Base-by-base conservation (phyloP, 1,140 invertebrate species). In the Diorhabda sublineata region DNA sequence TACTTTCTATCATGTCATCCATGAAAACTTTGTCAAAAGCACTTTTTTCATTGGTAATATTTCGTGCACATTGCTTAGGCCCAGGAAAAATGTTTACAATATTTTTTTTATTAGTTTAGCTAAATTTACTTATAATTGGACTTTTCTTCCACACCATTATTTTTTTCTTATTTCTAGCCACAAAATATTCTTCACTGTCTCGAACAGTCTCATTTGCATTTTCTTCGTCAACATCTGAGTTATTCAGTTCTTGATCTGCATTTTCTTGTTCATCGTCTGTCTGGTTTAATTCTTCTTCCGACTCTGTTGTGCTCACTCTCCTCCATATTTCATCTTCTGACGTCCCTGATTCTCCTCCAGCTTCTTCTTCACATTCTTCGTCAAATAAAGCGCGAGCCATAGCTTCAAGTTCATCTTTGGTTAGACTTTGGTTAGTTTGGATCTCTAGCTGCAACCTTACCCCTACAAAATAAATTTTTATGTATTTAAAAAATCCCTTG, bases 1-100 rank as follows among this genome's bases (percentile, higher is more conserved):
- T 64, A 58, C 58, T n/a, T 65, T 64, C 26, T 26, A 69, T 64
- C 6, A 69, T 69, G 42, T 64, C 8, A 5, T 60, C 58, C 26
- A 42, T 60, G 26, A 26, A 60, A 8, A 60, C 11, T 60, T 60
- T 60, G 8, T 60, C n/a, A 26, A 26, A 60, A n/a, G 58, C 58
- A 8, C 8, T 60, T 26, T 26, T 60, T 59, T 60, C 45, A 60
- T 67, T 41, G n/a, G 47, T 58, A 58, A 42, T 43, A 45, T 8
- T 11, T 67, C 44, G n/a, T 67, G 42, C 66, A 43, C 42, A 45
- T 67, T 43, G 44, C 42, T 67, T 9, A 43, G 45, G 61, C 42
- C 45, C 61, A 11, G 61, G 42, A 63, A 11, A 11, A 11, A 11
- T 11, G 0, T 11, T 11, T 11, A 11, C 11, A 11, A 11, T 11